Base-by-base conservation (phyloP, 2,113 vertebrate species). In the Aegotheles bennettii region DNA sequence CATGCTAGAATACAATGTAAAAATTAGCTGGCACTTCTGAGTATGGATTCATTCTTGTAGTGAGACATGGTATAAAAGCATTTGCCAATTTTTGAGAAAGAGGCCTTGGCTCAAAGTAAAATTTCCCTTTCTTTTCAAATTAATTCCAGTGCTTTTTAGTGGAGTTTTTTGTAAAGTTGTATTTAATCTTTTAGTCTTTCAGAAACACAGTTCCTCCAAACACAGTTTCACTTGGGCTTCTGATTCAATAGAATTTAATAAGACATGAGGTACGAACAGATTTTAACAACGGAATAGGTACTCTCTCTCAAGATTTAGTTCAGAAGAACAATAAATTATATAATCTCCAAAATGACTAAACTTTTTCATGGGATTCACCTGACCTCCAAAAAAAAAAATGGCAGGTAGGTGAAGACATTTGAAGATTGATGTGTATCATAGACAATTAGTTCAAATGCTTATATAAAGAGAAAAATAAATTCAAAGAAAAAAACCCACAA, bases 241-340 rank as follows among this genome's bases (percentile, higher is more conserved):
- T 84, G 51, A 90, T 68, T 81, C 59, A 86, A 50, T 2, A 78
- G 15, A 38, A 71, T 78, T 84, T 68, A 84, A 4, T 28, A 86
- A 85, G 42, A 54, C 17, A 68, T 4, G 38, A 93, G 11, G 36
- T n/a, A 21, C 1, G 40, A 93, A 88, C 3, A 3, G 76, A 45
- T 70, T 90, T 89, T 90, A 86, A 59, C 42, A 83, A 36, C 31
- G 9, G 25, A 71, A 40, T 7, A 56, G 36, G 43, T 21, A 48
- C 13, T 63, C 38, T 71, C 53, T 65, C 71, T 84, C 43, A 78
- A 82, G 31, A 94, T 56, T 71, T n/a, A 75, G 10, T 40, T 70
- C 53, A 71, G 48, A 20, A 82, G 38, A 94, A 82, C 6, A 93
- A 59, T 33, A 71, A 76, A 88, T 61, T 14, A 86, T 89, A 87